Evolutionary conservation across 1,140 invertebrate species (phyloP).

Genomic region (Elysia chlorotica): DNA sequence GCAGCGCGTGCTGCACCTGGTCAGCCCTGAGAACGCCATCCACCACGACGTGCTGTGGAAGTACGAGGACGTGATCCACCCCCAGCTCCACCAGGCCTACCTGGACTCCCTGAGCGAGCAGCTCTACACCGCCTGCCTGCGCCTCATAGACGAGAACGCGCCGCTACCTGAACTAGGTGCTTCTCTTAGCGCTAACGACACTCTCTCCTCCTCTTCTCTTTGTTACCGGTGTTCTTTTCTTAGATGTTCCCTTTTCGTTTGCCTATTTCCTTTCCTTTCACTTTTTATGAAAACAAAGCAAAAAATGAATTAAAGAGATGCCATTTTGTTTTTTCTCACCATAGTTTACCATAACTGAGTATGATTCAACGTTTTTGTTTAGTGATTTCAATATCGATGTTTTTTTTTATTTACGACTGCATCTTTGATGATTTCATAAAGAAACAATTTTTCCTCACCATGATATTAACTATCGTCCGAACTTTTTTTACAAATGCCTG

Average conservation of each 20-base stretch:
- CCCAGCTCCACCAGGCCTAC: slow-evolving; percentile 50
- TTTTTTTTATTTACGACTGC: too few relatives aligned
- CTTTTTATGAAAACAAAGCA: too few relatives aligned
- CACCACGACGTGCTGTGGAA: slow-evolving; percentile 54
- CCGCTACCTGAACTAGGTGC: not conserved
- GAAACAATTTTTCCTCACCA: too few relatives aligned
- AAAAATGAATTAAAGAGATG: too few relatives aligned
- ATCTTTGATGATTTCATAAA: too few relatives aligned
- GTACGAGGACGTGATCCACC: slow-evolving; percentile 54
- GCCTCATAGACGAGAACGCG: slow-evolving; percentile 41
- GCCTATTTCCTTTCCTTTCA: too few relatives aligned
- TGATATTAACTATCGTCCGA: too few relatives aligned
- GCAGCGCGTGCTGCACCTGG: slow-evolving; percentile 27
- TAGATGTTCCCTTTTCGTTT: not conserved
- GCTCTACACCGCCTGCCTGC: slow-evolving; percentile 29
- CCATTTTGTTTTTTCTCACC: too few relatives aligned
- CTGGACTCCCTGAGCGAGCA: slow-evolving; percentile 38
- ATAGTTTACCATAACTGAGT: too few relatives aligned
- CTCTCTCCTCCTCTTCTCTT: not conserved
- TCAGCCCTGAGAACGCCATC: slow-evolving; percentile 37
- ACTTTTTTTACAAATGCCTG: too few relatives aligned
- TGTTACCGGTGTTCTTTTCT: not conserved
- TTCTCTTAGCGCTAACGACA: not conserved
- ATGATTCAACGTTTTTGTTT: too few relatives aligned
- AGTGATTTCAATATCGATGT: too few relatives aligned